Conservation (phyloP, 2,888 invertebrate genomes). For the Yponomeuta plumbellus region DNA sequence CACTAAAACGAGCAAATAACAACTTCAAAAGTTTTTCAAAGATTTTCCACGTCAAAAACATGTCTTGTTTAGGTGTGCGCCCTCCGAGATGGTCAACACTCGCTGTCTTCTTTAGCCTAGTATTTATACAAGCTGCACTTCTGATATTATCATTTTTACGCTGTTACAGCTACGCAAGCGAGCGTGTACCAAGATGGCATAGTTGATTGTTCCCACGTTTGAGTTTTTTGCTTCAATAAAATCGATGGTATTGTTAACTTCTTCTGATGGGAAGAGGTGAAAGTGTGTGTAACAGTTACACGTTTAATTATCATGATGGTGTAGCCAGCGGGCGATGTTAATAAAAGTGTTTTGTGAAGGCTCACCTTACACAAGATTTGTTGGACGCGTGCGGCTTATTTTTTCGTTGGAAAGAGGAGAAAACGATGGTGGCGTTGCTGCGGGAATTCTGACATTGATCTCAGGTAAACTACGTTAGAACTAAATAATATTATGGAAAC, state of each 20-base stretch:
- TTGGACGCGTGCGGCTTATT: no score
- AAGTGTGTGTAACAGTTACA: constrained; percentile 44
- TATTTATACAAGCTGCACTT: neutral
- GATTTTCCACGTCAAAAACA: no score
- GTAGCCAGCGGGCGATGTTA: neutral
- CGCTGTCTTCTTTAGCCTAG: neutral
- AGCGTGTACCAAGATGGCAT: constrained; percentile 35
- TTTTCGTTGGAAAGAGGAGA: no score
- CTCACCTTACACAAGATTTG: no score
- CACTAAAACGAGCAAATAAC: no score
- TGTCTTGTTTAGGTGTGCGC: no score
- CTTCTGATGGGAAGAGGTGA: constrained; percentile 54
- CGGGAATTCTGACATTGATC: no score
- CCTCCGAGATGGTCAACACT: no score
- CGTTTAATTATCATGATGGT: constrained; percentile 7
- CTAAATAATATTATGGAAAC: no score
- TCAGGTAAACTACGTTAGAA: no score
- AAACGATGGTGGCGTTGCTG: no score
- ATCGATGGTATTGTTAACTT: constrained; percentile 11
- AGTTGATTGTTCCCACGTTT: constrained; percentile 45
- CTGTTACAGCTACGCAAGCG: constrained; percentile 28
- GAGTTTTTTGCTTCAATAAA: neutral
- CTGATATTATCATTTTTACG: neutral
- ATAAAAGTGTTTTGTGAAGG: neutral
- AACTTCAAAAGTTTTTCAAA: no score